Evolutionary conservation across 2,113 vertebrate genomes (phyloP).

Genomic region (Orthonyx spaldingii): DNA sequence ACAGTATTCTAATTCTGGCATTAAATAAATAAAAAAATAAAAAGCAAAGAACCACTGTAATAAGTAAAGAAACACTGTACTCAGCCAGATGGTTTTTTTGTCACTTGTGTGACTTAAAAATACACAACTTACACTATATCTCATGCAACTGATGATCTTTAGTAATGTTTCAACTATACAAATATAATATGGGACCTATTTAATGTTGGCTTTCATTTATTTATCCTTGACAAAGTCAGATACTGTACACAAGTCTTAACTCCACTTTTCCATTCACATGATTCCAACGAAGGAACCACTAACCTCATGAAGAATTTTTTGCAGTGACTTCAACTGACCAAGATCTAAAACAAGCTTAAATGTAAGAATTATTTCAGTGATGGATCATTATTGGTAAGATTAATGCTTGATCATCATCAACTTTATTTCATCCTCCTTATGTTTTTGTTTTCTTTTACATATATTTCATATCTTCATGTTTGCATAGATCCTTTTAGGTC

Average conservation of each 20-base stretch:
- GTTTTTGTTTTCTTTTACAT: not conserved
- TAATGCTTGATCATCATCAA: not conserved
- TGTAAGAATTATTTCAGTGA: not conserved
- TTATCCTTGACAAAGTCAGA: not conserved
- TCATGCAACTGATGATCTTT: not conserved
- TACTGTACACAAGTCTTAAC: not conserved
- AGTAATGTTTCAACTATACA: not conserved
- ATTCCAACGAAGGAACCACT: not conserved
- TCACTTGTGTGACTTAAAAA: not conserved
- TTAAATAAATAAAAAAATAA: not conserved
- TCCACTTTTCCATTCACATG: not conserved
- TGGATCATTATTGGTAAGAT: not conserved
- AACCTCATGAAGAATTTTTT: not conserved
- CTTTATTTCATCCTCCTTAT: not conserved
- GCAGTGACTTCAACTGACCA: not conserved
- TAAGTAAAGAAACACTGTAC: not conserved
- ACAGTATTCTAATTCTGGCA: not conserved
- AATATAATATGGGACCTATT: not conserved
- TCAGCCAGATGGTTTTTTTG: not conserved
- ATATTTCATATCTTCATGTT: not conserved
- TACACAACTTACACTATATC: not conserved
- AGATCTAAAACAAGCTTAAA: not conserved
- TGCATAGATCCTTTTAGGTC: not conserved
- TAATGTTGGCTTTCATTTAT: not conserved
- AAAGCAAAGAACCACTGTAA: fast-evolving